Evolutionary conservation across 2,797 vertebrate species (phyloP).

Genomic region (Malurus leucopterus): DNA sequence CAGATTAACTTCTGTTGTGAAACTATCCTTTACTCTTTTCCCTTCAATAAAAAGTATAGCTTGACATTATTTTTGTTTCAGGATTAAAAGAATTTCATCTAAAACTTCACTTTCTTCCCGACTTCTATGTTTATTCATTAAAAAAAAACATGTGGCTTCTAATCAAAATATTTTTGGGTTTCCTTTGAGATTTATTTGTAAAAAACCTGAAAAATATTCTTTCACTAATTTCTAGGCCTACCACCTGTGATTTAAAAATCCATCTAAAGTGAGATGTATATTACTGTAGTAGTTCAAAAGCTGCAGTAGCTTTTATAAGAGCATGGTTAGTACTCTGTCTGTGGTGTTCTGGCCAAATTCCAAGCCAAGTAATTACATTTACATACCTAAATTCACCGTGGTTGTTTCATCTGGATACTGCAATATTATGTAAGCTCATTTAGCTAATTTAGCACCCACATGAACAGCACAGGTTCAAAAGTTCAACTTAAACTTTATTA

Average conservation of each 20-base stretch:
- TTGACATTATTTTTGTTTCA: not conserved
- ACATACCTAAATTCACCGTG: slow-evolving; percentile 39
- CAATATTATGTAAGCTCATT: slow-evolving; percentile 42
- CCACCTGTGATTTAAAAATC: not conserved
- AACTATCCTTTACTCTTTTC: not conserved
- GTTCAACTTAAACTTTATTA: slow-evolving; percentile 53
- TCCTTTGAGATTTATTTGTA: not conserved
- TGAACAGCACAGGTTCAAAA: slow-evolving; percentile 47
- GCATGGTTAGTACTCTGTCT: not conserved
- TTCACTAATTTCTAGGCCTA: not conserved
- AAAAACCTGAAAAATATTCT: not conserved
- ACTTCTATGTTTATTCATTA: not conserved
- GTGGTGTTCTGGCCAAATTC: slow-evolving; percentile 21
- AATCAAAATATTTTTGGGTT: not conserved
- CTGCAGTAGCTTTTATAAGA: not conserved
- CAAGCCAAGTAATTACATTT: slow-evolving; percentile 44
- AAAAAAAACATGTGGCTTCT: not conserved
- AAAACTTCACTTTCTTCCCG: not conserved
- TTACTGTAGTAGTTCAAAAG: not conserved
- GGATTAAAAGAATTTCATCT: not conserved
- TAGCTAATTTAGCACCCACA: slow-evolving; percentile 49
- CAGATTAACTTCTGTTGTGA: not conserved
- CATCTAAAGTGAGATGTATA: not conserved
- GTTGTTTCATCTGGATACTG: slow-evolving; percentile 42
- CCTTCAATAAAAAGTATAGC: not conserved